These are phyloP conservation scores for Zonotrichia albicollis DNA, from an alignment of 2,797 vertebrate genomes.

Conservation along the genomic window DNA sequence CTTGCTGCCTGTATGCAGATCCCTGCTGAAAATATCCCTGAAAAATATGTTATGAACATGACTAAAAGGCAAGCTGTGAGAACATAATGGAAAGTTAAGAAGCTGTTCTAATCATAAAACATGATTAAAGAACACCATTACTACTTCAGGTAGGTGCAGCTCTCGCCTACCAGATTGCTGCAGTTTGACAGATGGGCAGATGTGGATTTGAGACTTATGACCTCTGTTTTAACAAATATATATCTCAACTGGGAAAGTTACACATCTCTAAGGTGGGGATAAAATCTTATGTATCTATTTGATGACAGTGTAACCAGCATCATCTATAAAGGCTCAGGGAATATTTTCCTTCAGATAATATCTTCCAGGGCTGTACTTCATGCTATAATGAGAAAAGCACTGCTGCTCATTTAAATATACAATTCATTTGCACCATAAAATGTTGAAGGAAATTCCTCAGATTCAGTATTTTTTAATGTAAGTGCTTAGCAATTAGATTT, in stretches of 20 bases:
- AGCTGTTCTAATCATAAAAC: not conserved
- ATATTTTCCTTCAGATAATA: not conserved
- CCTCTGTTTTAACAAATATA: not conserved
- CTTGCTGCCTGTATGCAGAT: constrained; percentile 53
- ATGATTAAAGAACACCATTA: not conserved
- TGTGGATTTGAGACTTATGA: not conserved
- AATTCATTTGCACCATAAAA: not conserved
- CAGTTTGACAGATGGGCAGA: not conserved
- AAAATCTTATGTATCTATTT: not conserved
- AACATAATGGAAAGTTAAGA: not conserved
- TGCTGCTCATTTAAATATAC: not conserved
- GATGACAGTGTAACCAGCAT: not conserved
- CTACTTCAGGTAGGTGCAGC: not conserved
- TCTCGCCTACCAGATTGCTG: not conserved
- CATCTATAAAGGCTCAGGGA: not conserved
- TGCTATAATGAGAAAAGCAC: not conserved
- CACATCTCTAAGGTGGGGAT: not conserved
- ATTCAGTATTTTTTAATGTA: not conserved
- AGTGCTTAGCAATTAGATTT: not conserved
- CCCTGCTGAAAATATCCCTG: constrained; percentile 67
- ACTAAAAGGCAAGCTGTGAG: not conserved
- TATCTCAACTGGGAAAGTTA: not conserved
- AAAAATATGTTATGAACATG: constrained; percentile 53
- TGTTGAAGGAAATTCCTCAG: not conserved
- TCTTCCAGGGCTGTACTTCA: not conserved